Evolutionary conservation across 2,113 vertebrate genomes (phyloP).

Genomic region (Serinus canaria): DNA sequence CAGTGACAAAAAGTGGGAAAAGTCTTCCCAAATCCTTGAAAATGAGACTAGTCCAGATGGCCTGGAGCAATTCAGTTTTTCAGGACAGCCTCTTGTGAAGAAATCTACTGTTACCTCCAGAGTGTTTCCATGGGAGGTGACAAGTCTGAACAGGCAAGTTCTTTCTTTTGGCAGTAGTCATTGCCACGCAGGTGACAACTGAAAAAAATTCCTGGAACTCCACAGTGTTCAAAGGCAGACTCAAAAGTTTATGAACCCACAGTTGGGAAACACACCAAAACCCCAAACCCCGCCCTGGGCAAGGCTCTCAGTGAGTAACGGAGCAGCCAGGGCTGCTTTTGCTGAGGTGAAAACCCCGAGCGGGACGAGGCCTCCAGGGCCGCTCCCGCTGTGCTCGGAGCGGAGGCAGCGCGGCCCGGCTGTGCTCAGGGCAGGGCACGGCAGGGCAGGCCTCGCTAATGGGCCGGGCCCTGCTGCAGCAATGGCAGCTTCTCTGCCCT

Average conservation of each 20-base stretch:
- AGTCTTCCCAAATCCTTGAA: conserved; percentile 37
- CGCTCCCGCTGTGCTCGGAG: background rate
- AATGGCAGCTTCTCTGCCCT: background rate
- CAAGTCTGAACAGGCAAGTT: conserved; percentile 20
- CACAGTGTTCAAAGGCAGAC: background rate
- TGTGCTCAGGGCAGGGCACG: background rate
- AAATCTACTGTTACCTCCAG: background rate
- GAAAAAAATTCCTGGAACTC: conserved; percentile 10
- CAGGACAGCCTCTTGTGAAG: background rate
- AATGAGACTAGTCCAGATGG: background rate
- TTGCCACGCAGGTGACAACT: background rate
- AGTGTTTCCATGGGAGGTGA: background rate
- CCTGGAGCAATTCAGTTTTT: background rate
- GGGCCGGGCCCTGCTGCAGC: background rate
- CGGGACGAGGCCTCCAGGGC: background rate
- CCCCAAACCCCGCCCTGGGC: background rate
- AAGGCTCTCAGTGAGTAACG: background rate
- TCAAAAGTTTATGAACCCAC: background rate
- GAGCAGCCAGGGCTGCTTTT: background rate
- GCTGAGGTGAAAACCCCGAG: background rate
- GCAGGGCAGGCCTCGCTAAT: background rate
- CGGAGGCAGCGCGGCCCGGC: background rate
- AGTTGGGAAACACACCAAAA: background rate
- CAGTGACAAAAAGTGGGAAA: background rate
- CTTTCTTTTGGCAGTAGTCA: background rate